Conservation (phyloP, 2,888 invertebrate genomes). For the Hesperia comma region DNA sequence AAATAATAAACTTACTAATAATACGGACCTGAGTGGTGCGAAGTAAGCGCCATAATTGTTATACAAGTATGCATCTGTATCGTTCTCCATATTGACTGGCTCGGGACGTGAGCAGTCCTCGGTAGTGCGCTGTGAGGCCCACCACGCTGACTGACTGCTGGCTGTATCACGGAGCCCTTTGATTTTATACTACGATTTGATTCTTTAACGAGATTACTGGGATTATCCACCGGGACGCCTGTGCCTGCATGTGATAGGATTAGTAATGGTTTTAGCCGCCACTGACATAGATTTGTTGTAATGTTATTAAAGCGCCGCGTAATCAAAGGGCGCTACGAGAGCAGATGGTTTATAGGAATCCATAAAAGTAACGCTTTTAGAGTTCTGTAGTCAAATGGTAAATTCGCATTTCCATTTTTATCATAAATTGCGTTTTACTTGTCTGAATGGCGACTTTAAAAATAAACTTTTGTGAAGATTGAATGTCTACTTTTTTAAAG, state of each 20-base stretch:
- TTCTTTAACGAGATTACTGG: constrained; percentile 66
- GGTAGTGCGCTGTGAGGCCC: constrained; percentile 64
- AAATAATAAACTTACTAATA: too few relatives aligned
- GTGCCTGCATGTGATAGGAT: constrained; percentile 77
- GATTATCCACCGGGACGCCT: constrained; percentile 71
- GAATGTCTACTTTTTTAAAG: too few relatives aligned
- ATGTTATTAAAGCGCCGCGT: constrained; percentile 44
- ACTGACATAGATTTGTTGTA: constrained; percentile 69
- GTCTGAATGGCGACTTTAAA: too few relatives aligned
- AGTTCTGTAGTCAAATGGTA: constrained; percentile 18
- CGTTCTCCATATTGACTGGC: constrained; percentile 65
- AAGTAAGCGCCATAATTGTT: constrained; percentile 71
- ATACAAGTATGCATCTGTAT: constrained; percentile 55
- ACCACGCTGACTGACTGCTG: constrained; percentile 81
- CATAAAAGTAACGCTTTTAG: constrained; percentile 45
- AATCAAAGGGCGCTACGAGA: constrained; percentile 36
- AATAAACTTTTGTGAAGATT: too few relatives aligned
- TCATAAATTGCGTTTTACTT: too few relatives aligned
- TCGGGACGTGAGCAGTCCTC: constrained; percentile 76
- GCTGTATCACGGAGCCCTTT: constrained; percentile 35
- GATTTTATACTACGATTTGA: constrained; percentile 65
- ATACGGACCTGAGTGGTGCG: constrained; percentile 69
- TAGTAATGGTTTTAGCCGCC: constrained; percentile 62
- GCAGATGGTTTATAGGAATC: constrained; percentile 47
- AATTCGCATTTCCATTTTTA: not conserved